Evolutionary conservation across 1,140 invertebrate species (phyloP).

Genomic region (Idris sp.): DNA sequence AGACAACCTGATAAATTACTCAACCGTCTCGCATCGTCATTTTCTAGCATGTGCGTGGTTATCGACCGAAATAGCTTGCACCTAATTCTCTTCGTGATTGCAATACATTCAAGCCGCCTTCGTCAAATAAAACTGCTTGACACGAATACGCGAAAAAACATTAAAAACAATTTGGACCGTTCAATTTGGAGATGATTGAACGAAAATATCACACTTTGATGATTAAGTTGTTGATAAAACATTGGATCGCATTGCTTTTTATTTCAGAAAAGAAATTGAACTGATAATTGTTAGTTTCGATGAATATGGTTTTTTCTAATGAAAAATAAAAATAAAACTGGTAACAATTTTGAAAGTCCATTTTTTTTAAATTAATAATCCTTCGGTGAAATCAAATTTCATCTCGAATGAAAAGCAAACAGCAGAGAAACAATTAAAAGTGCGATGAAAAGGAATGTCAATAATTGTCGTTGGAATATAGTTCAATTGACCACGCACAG

Average conservation of each 20-base stretch:
- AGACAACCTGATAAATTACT: constrained; percentile 64
- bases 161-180: constrained; percentile 27
- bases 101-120: constrained; percentile 44
- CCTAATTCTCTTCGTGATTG: constrained; percentile 54
- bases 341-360: too few species aligned
- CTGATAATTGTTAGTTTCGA: too few species aligned
- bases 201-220: constrained; percentile 17
- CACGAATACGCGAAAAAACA: constrained; percentile 44
- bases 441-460: constrained; percentile 23
- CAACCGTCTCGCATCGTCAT: constrained; percentile 52
- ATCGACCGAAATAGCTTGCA: constrained; percentile 56
- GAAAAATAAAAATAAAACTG: too few species aligned
- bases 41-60: constrained; percentile 58
- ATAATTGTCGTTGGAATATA: constrained; percentile 18
- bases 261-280: too few species aligned
- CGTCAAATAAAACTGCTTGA: constrained; percentile 51
- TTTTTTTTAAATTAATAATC: too few species aligned
- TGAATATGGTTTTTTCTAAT: too few species aligned
- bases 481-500: background rate
- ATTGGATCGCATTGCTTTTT: too few species aligned
- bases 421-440: constrained; percentile 23
- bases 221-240: too few species aligned
- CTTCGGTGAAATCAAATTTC: too few species aligned
- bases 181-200: too few species aligned
- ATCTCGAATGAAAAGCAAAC: constrained; percentile 35